These are phyloP conservation scores for Philotrypesis tridentata DNA, from an alignment of 1,140 invertebrate genomes.

Conservation along the genomic window DNA sequence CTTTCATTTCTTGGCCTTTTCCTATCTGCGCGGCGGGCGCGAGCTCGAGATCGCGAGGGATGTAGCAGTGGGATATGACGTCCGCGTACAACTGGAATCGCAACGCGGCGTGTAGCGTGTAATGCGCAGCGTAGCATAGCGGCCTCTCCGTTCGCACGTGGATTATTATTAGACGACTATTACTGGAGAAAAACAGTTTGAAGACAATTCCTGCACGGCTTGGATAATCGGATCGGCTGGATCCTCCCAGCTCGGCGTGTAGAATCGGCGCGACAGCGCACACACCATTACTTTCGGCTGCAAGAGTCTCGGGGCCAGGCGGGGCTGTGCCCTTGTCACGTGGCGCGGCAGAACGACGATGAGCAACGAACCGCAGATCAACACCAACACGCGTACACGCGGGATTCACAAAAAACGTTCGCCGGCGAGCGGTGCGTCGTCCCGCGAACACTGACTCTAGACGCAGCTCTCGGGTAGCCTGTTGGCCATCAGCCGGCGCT, in stretches of 20 bases:
- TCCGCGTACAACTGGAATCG: neutral
- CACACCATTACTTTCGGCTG: too few relatives aligned
- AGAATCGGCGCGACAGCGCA: too few relatives aligned
- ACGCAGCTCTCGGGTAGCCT: constrained; percentile 85
- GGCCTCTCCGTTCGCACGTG: too few relatives aligned
- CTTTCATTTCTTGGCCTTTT: neutral
- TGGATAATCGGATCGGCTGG: too few relatives aligned
- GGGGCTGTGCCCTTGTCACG: too few relatives aligned
- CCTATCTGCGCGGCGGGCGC: neutral
- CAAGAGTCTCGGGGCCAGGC: too few relatives aligned
- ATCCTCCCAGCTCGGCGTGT: too few relatives aligned
- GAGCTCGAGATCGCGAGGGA: neutral
- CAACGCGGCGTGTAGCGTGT: neutral
- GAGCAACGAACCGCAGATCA: neutral
- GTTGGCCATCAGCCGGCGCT: constrained; percentile 83
- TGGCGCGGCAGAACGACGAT: neutral
- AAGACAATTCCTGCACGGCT: too few relatives aligned
- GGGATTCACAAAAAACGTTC: neutral
- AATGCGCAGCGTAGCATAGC: too few relatives aligned
- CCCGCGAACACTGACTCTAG: constrained; percentile 65
- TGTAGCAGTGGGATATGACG: neutral
- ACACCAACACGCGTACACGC: neutral
- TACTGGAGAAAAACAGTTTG: too few relatives aligned
- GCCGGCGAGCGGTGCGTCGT: neutral
- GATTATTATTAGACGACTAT: too few relatives aligned